phyloP scores from a whole-genome alignment of 2,888 invertebrate genomes.

The Anagyrus pseudococci region DNA sequence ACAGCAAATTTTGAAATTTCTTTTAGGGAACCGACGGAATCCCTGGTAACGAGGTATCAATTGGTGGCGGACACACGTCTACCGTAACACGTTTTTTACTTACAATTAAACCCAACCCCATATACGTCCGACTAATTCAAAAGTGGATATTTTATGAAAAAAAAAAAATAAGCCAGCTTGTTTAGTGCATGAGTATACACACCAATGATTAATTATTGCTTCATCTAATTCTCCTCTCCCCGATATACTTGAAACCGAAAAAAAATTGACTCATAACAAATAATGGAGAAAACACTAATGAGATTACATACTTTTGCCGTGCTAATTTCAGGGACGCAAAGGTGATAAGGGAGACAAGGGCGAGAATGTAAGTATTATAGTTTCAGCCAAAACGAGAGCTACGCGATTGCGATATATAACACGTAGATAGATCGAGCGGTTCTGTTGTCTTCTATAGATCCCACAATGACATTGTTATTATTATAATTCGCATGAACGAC shows the following conservation, averaged over 20 bases:
- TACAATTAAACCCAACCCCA: background rate
- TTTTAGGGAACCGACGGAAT: conserved; percentile 91
- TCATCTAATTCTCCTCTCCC: background rate
- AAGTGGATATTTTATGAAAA: background rate
- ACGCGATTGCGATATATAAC: background rate
- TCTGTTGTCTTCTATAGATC: background rate
- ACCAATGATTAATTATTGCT: background rate
- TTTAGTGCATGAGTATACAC: background rate
- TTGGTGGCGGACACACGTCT: background rate
- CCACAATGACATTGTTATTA: background rate
- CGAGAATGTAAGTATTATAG: conserved; percentile 74
- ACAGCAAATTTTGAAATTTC: background rate
- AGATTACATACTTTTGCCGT: conserved; percentile 38
- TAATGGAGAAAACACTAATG: conserved; percentile 38
- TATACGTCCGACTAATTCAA: background rate
- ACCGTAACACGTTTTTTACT: conserved; percentile 3
- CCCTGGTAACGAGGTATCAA: conserved; percentile 84
- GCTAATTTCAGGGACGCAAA: conserved; percentile 77
- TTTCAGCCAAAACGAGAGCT: conserved; percentile 3
- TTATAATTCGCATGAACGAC: conserved; percentile 34
- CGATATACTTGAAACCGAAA: conserved; percentile 7
- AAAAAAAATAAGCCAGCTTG: conserved; percentile 1
- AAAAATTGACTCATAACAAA: conserved; percentile 21
- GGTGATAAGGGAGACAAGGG: conserved; percentile 90
- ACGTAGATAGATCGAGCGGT: background rate